Conservation (phyloP, 2,797 vertebrate genomes). For the Enoplosus armatus region DNA sequence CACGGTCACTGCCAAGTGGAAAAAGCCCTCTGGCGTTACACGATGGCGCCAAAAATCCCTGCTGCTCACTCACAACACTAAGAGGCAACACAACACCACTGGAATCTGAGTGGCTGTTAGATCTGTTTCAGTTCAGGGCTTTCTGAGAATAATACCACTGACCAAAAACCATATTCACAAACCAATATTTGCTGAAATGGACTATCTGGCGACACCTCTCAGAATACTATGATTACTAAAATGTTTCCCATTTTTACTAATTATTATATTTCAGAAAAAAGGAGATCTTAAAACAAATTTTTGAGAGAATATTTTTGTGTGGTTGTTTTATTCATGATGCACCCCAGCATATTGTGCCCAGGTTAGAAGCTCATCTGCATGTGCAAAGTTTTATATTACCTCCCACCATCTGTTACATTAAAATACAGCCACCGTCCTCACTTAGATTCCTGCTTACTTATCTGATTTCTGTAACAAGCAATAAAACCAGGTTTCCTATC, state of each 20-base stretch:
- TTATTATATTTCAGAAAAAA: not conserved
- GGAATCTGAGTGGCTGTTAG: constrained; percentile 42
- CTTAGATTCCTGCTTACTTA: constrained; percentile 37
- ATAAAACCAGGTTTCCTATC: constrained; percentile 51
- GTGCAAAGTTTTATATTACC: constrained; percentile 11
- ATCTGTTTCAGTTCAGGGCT: constrained; percentile 26
- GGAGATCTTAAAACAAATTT: not conserved
- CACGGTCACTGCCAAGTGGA: constrained; percentile 54
- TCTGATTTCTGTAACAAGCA: constrained; percentile 47
- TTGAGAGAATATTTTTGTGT: not conserved
- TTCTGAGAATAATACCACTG: constrained; percentile 22
- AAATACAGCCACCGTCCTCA: constrained; percentile 21
- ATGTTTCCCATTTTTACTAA: not conserved
- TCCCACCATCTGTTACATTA: constrained; percentile 42
- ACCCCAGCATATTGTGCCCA: not conserved
- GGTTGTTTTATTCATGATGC: not conserved
- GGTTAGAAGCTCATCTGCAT: constrained; percentile 40
- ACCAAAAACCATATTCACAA: not conserved
- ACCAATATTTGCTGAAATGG: not conserved
- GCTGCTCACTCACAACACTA: constrained; percentile 52
- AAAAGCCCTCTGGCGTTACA: constrained; percentile 67
- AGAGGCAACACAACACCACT: constrained; percentile 51
- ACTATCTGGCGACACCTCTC: not conserved
- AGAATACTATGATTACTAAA: not conserved
- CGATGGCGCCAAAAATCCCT: constrained; percentile 50